Conservation (phyloP, 2,113 vertebrate species). For the Chlamydotis undulata region DNA sequence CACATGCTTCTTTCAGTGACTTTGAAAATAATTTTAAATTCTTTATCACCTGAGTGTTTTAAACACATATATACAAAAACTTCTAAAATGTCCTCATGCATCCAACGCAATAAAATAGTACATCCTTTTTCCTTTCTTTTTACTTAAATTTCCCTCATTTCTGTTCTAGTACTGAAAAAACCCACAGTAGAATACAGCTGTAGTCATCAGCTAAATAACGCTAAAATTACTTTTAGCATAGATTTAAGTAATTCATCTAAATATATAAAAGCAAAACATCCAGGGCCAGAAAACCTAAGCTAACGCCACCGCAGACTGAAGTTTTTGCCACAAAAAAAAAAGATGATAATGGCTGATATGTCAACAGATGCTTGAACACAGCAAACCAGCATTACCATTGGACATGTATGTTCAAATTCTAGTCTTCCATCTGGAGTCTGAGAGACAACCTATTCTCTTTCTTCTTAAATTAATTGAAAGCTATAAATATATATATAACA, state of each 20-base stretch:
- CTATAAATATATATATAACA: background rate
- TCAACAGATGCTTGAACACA: background rate
- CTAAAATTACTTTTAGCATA: background rate
- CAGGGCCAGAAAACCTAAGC: background rate
- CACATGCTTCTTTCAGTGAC: background rate
- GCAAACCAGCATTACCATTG: background rate
- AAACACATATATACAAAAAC: background rate
- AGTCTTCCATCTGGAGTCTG: background rate
- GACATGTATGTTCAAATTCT: background rate
- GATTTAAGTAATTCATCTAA: background rate
- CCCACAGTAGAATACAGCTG: background rate
- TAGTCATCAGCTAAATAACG: background rate
- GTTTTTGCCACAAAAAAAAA: background rate
- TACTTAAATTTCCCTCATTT: background rate
- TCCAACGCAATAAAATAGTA: background rate
- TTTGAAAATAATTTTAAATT: background rate
- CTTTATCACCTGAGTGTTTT: background rate
- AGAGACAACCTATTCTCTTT: background rate
- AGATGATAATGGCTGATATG: background rate
- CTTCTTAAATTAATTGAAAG: background rate
- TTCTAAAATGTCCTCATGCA: background rate
- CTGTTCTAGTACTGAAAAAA: background rate
- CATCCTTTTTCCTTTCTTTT: background rate
- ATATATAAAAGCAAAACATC: background rate
- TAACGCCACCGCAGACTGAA: background rate